Evolutionary conservation across 2,113 vertebrate species (phyloP), one percentile per base, ranked within the genome.

Genomic region (Indri indri): DNA sequence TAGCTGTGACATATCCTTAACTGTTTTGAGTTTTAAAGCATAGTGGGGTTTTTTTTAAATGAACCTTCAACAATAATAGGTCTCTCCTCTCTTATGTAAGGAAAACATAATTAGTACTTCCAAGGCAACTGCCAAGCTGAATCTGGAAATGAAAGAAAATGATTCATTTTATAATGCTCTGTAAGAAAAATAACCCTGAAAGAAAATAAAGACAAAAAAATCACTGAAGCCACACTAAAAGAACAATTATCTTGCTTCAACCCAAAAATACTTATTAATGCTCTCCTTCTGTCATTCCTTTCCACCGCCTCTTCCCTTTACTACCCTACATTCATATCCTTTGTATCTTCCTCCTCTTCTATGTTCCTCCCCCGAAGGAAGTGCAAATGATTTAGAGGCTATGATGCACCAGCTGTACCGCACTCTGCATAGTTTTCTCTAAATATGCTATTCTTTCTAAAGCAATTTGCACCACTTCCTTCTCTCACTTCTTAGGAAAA

Each of bases 101-200:
- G 54, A 95, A 95, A 96, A 86, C 77, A 87, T 97, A 98, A 97
- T 96, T 96, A 96, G 95, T 95, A 83, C 89, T 97, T 96, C 86
- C 82, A 65, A 92, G 92, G 30, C 82, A 97, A 96, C 85, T 97
- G 88, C 82, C 90, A 97, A 94, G 57, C n/a, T 71, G 57, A 95
- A 94, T 93, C 74, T 95, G 30, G 50, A 94, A 97, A 96, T 94
- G 40, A 96, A 95, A 96, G 83, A 94, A 96, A 97, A 92, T 92
- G 89, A 89, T 89, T 98, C 93, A 94, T 77, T 96, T 96, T 88
- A 81, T 91, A 93, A 93, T 91, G 50, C 40, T 81, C 86, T 91
- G 57, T 91, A 97, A 76, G 76, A 96, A 96, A 96, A 96, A 94
- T 94, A 77, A 93, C 47, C 23, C n/a, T 42, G 22, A 79, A 22